phyloP scores from a whole-genome alignment of 1,140 invertebrate genomes.

The Anastatus disparis region DNA sequence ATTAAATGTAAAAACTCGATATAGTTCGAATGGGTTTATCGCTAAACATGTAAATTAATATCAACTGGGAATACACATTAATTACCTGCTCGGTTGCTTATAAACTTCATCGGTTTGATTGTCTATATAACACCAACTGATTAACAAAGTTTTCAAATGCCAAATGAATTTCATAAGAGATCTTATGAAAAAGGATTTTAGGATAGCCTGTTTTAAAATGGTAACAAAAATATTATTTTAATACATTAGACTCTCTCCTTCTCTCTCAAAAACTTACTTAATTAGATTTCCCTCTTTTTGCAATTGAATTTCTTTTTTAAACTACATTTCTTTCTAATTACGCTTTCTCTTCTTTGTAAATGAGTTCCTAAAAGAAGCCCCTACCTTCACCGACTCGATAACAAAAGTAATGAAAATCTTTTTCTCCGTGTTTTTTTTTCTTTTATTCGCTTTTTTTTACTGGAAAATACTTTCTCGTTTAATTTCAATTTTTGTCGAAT shows the following conservation, averaged over 20 bases:
- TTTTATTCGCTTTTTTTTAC: neutral
- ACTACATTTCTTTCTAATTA: neutral
- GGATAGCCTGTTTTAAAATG: neutral
- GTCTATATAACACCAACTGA: too few relatives aligned
- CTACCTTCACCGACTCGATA: neutral
- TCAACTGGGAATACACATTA: neutral
- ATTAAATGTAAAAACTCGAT: too few relatives aligned
- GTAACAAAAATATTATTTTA: neutral
- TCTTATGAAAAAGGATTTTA: too few relatives aligned
- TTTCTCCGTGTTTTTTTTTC: too few relatives aligned
- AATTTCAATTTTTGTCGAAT: too few relatives aligned
- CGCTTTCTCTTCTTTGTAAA: neutral
- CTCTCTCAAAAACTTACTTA: neutral
- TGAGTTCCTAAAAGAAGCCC: neutral
- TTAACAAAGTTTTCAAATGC: neutral
- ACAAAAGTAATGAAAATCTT: neutral
- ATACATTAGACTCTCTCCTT: too few relatives aligned
- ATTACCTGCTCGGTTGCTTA: too few relatives aligned
- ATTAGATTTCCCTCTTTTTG: neutral
- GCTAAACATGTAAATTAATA: neutral
- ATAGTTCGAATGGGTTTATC: too few relatives aligned
- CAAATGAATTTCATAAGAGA: too few relatives aligned
- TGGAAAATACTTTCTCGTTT: neutral
- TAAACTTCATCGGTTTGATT: too few relatives aligned
- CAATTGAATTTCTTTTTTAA: neutral